A percentile compares a stretch with the other conserved stretches of the same genome.
These are phyloP conservation scores for Gambusia affinis DNA, from an alignment of 2,113 vertebrate genomes.

Conservation along the genomic window DNA sequence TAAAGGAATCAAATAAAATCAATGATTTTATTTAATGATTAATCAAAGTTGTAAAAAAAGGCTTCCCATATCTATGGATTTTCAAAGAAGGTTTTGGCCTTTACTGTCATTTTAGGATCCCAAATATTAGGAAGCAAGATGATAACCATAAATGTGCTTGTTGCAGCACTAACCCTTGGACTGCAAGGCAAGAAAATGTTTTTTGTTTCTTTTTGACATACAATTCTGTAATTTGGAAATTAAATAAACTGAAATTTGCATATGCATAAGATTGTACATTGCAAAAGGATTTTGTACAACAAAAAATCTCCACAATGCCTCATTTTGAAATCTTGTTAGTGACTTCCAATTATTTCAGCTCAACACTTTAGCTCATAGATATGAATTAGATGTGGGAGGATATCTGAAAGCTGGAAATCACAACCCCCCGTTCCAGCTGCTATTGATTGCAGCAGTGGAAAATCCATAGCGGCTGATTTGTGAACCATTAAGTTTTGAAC, in stretches of 20 bases:
- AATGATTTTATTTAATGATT: no score
- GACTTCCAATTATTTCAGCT: constrained; percentile 43
- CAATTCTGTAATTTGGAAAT: neutral
- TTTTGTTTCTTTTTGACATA: no score
- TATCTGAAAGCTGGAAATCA: constrained; percentile 84
- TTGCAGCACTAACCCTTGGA: neutral
- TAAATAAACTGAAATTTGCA: neutral
- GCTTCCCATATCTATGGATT: neutral
- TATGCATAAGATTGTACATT: constrained; percentile 7
- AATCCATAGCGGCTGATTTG: constrained; percentile 91
- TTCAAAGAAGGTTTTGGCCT: neutral
- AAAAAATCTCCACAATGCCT: neutral
- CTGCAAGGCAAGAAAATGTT: neutral
- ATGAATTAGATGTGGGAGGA: constrained; percentile 83
- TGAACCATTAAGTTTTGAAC: constrained; percentile 88
- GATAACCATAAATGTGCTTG: neutral
- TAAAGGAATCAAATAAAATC: neutral
- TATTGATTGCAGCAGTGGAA: constrained; percentile 83
- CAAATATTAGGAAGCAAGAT: neutral
- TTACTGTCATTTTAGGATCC: neutral
- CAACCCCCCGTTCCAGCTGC: constrained; percentile 82
- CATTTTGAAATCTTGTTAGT: constrained; percentile 28
- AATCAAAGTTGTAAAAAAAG: neutral
- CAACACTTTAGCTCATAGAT: constrained; percentile 74
- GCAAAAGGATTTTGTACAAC: constrained; percentile 1